These are phyloP conservation scores for Galeruca laticollis DNA, from an alignment of 2,888 invertebrate species.

Conservation along the genomic window DNA sequence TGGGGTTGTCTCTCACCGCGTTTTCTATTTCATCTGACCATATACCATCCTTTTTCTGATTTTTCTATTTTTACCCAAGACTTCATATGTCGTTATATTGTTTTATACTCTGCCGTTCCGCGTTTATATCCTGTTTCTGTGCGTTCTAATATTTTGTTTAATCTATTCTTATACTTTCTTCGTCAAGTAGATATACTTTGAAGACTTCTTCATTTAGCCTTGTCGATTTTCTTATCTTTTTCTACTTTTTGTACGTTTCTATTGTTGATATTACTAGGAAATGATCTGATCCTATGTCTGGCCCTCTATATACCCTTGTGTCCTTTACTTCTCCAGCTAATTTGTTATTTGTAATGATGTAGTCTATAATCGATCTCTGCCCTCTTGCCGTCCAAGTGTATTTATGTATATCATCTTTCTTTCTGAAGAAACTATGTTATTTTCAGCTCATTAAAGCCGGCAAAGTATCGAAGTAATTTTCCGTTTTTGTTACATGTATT, in stretches of 20 bases:
- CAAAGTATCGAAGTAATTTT: too few species aligned
- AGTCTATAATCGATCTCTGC: constrained; percentile 9
- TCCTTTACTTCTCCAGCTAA: constrained; percentile 10
- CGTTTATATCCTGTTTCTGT: too few species aligned
- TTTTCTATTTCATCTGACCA: constrained; percentile 5
- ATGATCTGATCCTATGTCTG: background rate
- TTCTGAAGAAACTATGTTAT: constrained; percentile 7
- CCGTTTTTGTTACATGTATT: too few species aligned
- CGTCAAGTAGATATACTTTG: constrained; percentile 16
- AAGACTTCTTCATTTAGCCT: constrained; percentile 13
- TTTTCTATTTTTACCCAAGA: constrained; percentile 1
- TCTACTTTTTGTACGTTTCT: too few species aligned
- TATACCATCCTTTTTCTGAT: background rate
- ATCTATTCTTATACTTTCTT: background rate
- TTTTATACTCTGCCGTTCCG: too few species aligned
- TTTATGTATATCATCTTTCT: constrained; percentile 6
- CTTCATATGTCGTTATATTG: too few species aligned
- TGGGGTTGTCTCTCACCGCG: background rate
- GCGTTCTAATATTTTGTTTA: background rate
- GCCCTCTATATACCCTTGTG: constrained; percentile 14
- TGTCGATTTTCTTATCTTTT: background rate
- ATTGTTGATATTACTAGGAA: too few species aligned
- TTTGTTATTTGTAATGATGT: constrained; percentile 13
- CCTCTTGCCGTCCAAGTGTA: constrained; percentile 3
- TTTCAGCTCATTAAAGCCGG: background rate